These are phyloP conservation scores for Patella vulgata DNA, from an alignment of 1,140 invertebrate species.

Conservation along the genomic window DNA sequence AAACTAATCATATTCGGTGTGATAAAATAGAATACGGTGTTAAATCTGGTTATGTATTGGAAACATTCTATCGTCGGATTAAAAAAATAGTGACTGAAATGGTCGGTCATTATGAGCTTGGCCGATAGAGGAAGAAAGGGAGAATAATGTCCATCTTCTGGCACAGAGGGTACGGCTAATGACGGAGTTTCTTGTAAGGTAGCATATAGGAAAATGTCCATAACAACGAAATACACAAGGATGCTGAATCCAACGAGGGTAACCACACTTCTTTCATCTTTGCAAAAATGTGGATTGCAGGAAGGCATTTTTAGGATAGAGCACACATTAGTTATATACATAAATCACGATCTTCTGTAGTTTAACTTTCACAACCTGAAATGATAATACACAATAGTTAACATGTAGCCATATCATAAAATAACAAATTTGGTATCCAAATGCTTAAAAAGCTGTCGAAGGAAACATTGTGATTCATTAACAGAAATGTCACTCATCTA, in stretches of 20 bases:
- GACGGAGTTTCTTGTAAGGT: constrained; percentile 38
- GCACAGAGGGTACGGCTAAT: constrained; percentile 31
- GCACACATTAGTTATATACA: no score
- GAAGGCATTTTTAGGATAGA: no score
- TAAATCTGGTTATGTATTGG: constrained; percentile 55
- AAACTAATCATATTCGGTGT: constrained; percentile 61
- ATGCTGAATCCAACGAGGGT: constrained; percentile 36
- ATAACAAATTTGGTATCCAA: no score
- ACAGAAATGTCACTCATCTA: no score
- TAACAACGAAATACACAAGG: constrained; percentile 50
- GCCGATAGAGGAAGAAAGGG: constrained; percentile 56
- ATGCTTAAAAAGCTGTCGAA: no score
- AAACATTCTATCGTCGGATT: constrained; percentile 57
- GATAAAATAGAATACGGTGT: constrained; percentile 56
- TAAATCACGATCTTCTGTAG: no score
- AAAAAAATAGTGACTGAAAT: constrained; percentile 54
- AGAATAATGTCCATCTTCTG: constrained; percentile 35
- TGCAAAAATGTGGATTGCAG: constrained; percentile 16
- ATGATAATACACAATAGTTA: no score
- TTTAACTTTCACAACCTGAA: no score
- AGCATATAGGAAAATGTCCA: constrained; percentile 55
- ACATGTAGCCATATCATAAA: no score
- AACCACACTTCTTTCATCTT: constrained; percentile 32
- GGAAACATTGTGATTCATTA: no score
- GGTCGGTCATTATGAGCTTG: constrained; percentile 62